Base-by-base conservation (phyloP, 1,140 invertebrate genomes). In the Drosophila tsacasi region DNA sequence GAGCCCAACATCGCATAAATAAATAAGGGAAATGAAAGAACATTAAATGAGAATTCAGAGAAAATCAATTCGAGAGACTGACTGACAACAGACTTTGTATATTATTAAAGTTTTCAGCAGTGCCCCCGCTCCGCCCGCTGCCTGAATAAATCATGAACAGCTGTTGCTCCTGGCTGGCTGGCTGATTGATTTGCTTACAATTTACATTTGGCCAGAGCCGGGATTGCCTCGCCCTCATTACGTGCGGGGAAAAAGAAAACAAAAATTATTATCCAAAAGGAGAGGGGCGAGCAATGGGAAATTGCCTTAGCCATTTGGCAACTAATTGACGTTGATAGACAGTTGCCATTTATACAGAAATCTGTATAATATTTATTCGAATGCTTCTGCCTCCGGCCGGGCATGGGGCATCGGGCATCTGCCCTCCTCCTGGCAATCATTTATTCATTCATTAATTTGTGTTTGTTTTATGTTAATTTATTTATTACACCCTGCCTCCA, bases 391-490 rank as follows among this genome's bases (percentile, higher is more conserved):
- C 55, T 30, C 23, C 37, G 40, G 35, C 19, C 25, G 27, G 27
- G 39, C n/a, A n/a, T n/a, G n/a, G 5, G 27, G 44, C 32, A 19
- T 42, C 8, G 23, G n/a, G n/a, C n/a, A n/a, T n/a, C 5, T 8
- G 46, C 46, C 46, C 8, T 17, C 15, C 46, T 17, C 13, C 10
- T 13, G 46, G 54, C 77, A 84, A 84, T 89, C 81, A 89, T 89
- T 90, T 90, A 89, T 89, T 84, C 81, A 89, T 89, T 90, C 84
- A 89, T 89, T 89, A 89, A 89, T 89, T 89, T 89, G 72, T 81
- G 85, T 89, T 84, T 89, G 81, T 84, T 90, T 89, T 89, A 89
- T 89, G 85, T 90, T 89, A 89, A 89, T 89, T 84, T 90, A 89
- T 89, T 89, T 89, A 89, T 90, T 85, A 58, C 69, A 57, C 73